Evolutionary conservation across 2,888 invertebrate species (phyloP).

Genomic region (Sesia apiformis): DNA sequence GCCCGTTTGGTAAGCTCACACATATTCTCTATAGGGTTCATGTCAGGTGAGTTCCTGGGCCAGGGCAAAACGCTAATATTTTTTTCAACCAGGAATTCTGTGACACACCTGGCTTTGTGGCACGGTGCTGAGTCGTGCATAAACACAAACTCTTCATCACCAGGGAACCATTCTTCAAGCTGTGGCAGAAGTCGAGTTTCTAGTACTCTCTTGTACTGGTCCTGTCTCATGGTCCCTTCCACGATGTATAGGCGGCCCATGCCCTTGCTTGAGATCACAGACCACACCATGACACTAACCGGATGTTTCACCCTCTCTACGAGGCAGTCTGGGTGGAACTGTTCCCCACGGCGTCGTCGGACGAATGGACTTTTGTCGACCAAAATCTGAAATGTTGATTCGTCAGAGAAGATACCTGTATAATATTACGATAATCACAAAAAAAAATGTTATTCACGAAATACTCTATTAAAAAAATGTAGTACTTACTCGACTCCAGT

Average conservation of each 20-base stretch:
- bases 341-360: conserved; percentile 6
- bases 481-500: not conserved
- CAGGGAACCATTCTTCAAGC: not conserved
- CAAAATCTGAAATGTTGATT: not conserved
- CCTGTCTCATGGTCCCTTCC: no score
- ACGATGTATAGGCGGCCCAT: conserved; percentile 6
- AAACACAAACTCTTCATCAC: not conserved
- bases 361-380: conserved; percentile 5
- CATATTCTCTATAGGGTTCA: no score
- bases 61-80: no score
- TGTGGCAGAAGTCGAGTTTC: no score
- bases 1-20: no score
- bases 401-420: not conserved
- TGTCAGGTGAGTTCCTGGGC: no score
- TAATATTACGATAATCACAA: no score
- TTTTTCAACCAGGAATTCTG: no score
- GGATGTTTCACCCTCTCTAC: conserved; percentile 8
- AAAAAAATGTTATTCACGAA: not conserved
- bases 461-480: not conserved
- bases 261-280: conserved; percentile 5
- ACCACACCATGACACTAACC: conserved; percentile 6
- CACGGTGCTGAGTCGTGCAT: not conserved
- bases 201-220: no score
- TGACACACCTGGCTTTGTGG: not conserved
- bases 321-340: conserved; percentile 7